These are phyloP conservation scores for Emys orbicularis DNA, from an alignment of 2,797 vertebrate species.

Conservation along the genomic window DNA sequence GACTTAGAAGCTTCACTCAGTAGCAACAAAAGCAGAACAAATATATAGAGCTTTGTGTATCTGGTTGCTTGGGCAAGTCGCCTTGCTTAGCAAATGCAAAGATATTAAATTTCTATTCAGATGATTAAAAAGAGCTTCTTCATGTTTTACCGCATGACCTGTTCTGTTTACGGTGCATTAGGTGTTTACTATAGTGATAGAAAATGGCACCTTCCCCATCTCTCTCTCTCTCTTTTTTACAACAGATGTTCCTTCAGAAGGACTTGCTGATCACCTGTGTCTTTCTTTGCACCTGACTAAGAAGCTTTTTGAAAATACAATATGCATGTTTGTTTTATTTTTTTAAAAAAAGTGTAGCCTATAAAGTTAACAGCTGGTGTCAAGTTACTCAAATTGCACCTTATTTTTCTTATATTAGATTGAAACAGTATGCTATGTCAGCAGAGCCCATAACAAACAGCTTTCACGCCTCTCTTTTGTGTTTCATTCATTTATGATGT, in stretches of 20 bases:
- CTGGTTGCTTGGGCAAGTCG: conserved; percentile 79
- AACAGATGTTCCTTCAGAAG: conserved; percentile 60
- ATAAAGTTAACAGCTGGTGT: conserved; percentile 67
- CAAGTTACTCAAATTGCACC: conserved; percentile 63
- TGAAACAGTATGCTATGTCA: conserved; percentile 62
- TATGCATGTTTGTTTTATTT: background rate
- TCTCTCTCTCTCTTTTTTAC: conserved; percentile 29
- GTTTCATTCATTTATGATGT: conserved; percentile 37
- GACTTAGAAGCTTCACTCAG: conserved; percentile 77
- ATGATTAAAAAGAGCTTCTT: conserved; percentile 84
- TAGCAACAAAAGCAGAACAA: conserved; percentile 77
- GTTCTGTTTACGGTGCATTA: conserved; percentile 73
- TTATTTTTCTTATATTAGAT: conserved; percentile 65
- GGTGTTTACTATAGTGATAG: conserved; percentile 74
- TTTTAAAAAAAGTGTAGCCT: conserved; percentile 53
- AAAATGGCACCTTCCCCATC: conserved; percentile 58
- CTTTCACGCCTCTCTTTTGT: conserved; percentile 49
- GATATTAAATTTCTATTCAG: conserved; percentile 86
- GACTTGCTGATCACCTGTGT: conserved; percentile 28
- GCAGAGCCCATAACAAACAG: conserved; percentile 44
- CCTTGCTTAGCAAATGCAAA: conserved; percentile 81
- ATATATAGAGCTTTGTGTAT: conserved; percentile 75
- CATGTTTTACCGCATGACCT: conserved; percentile 77
- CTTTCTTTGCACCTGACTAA: conserved; percentile 38
- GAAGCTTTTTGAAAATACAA: background rate